These are phyloP conservation scores for Kuschelorhynchus macadamiae DNA, from an alignment of 2,888 invertebrate genomes.

Conservation along the genomic window DNA sequence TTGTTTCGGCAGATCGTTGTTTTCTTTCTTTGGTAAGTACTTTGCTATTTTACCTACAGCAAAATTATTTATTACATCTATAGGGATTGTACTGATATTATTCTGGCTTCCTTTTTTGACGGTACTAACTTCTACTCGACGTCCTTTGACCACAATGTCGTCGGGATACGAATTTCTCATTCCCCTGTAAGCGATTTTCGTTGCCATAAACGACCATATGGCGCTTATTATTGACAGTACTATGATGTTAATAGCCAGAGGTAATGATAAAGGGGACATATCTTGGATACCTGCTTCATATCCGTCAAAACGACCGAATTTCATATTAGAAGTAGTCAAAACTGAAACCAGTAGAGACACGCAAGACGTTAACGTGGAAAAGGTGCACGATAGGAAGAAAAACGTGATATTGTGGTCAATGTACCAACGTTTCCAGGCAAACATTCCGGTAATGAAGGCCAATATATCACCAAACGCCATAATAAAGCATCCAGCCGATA, in stretches of 20 bases:
- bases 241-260: conserved; percentile 71
- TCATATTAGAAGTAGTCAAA: conserved; percentile 48
- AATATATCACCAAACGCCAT: conserved; percentile 71
- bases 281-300: conserved; percentile 40
- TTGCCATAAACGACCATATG: conserved; percentile 75
- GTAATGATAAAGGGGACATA: conserved; percentile 46
- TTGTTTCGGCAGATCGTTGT: conserved; percentile 63
- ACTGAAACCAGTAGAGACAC: conserved; percentile 59
- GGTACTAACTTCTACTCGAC: conserved; percentile 72
- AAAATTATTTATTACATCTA: conserved; percentile 72
- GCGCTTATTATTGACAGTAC: conserved; percentile 73
- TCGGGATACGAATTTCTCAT: conserved; percentile 75
- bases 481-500: conserved; percentile 70
- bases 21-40: conserved; percentile 67
- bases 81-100: conserved; percentile 69
- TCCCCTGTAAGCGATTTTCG: conserved; percentile 74
- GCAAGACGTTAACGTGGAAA: conserved; percentile 72
- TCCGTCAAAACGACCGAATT: conserved; percentile 48
- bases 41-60: conserved; percentile 70
- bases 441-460: conserved; percentile 72
- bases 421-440: conserved; percentile 78
- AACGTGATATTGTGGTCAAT: conserved; percentile 77
- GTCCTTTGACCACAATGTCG: conserved; percentile 68
- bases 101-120: conserved; percentile 73
- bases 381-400: conserved; percentile 73